Evolutionary conservation across 2,113 vertebrate genomes (phyloP).

Genomic region (Anoplopoma fimbria): DNA sequence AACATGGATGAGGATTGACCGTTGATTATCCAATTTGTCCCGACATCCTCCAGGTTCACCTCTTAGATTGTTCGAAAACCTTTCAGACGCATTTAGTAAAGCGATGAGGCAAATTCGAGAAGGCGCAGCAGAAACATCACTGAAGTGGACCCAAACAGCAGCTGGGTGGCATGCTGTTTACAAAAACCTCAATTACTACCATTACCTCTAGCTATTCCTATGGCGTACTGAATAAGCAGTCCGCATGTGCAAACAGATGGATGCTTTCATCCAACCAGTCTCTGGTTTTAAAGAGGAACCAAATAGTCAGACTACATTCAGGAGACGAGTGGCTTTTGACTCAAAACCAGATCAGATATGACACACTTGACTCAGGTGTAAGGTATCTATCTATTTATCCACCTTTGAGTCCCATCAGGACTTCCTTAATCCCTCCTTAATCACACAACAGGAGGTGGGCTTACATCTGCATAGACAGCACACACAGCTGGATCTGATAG

Average conservation of each 20-base stretch:
- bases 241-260: not conserved
- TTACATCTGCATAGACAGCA: constrained; percentile 42
- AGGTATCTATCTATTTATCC: constrained; percentile 15
- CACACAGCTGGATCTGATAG: constrained; percentile 61
- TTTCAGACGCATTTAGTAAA: constrained; percentile 49
- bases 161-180: not conserved
- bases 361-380: not conserved
- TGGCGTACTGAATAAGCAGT: not conserved
- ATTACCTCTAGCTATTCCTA: not conserved
- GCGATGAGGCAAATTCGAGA: constrained; percentile 12
- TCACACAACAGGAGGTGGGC: constrained; percentile 44
- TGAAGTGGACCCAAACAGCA: constrained; percentile 7
- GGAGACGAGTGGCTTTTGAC: not conserved
- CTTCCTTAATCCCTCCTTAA: constrained; percentile 23
- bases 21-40: constrained; percentile 58
- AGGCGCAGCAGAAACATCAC: constrained; percentile 6
- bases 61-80: constrained; percentile 32
- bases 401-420: not conserved
- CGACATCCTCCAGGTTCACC: constrained; percentile 16
- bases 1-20: constrained; percentile 38
- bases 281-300: not conserved
- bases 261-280: not conserved
- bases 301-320: not conserved
- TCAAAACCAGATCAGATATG: not conserved
- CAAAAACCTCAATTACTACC: not conserved